phyloP scores from a whole-genome alignment of 2,888 invertebrate genomes.

The Parapristionchus giblindavisi region DNA sequence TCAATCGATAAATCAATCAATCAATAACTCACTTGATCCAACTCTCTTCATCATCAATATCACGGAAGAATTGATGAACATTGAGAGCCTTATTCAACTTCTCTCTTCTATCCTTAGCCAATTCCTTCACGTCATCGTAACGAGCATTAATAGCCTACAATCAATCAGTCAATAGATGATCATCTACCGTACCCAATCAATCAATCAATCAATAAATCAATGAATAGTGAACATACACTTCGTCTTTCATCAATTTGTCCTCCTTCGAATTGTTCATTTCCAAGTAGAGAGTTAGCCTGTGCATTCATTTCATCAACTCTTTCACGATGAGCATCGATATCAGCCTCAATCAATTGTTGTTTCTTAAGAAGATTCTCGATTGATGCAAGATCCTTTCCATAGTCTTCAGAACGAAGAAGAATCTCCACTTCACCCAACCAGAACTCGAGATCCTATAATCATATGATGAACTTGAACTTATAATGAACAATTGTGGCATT shows the following conservation, averaged over 20 bases:
- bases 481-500: background rate
- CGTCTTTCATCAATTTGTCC: conserved; percentile 91
- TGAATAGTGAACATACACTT: conserved; percentile 29
- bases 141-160: conserved; percentile 90
- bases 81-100: conserved; percentile 94
- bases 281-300: conserved; percentile 93
- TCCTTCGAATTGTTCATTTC: conserved; percentile 95
- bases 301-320: conserved; percentile 74
- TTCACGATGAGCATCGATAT: conserved; percentile 86
- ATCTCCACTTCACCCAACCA: conserved; percentile 93
- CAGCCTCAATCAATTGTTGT: conserved; percentile 91
- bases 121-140: conserved; percentile 80
- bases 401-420: conserved; percentile 60
- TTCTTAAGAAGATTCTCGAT: conserved; percentile 99
- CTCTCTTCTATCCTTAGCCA: conserved; percentile 90
- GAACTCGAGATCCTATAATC: conserved; percentile 87
- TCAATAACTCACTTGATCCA: conserved; percentile 86
- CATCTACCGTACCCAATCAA: background rate
- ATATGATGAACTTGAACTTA: background rate
- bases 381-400: conserved; percentile 83
- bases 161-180: background rate
- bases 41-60: conserved; percentile 98
- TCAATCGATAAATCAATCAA: background rate
- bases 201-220: background rate
- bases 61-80: conserved; percentile 97